Percentiles rank a stretch among this genome's conserved stretches.
phyloP scores from a whole-genome alignment of 2,888 invertebrate genomes.

The Cryptocheilus praepositus region DNA sequence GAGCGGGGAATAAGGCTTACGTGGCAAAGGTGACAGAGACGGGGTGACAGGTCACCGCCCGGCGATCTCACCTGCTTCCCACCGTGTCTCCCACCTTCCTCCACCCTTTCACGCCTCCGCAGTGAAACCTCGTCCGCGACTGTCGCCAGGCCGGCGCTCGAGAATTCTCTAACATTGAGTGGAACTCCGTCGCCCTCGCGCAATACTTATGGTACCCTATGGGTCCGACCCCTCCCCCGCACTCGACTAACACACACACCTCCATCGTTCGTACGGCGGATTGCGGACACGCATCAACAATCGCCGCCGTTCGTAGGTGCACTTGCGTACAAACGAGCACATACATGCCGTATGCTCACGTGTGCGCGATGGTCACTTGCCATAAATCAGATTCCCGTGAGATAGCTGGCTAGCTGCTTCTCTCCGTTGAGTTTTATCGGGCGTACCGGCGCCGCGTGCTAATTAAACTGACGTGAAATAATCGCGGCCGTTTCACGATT shows the following conservation, averaged over 20 bases:
- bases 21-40: conserved; percentile 28
- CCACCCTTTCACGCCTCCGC: conserved; percentile 42
- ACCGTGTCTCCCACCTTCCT: conserved; percentile 7
- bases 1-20: conserved; percentile 16
- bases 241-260: conserved; percentile 32
- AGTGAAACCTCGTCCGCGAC: conserved; percentile 45
- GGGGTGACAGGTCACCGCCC: conserved; percentile 54
- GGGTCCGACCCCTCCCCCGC: conserved; percentile 20
- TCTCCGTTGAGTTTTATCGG: conserved; percentile 71
- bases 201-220: conserved; percentile 29
- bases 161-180: neutral
- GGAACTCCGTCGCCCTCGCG: conserved; percentile 22
- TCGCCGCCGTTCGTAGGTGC: conserved; percentile 15
- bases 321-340: neutral
- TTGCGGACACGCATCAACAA: conserved; percentile 37
- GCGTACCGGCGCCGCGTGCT: conserved; percentile 72
- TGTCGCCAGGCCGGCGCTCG: conserved; percentile 34
- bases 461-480: conserved; percentile 75
- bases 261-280: conserved; percentile 8
- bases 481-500: conserved; percentile 72
- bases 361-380: conserved; percentile 65
- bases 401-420: conserved; percentile 71
- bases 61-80: conserved; percentile 25
- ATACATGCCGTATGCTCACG: conserved; percentile 28
- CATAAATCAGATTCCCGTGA: conserved; percentile 74